Conservation (phyloP, 2,797 vertebrate genomes). For the Alcedo quadribrachys region DNA sequence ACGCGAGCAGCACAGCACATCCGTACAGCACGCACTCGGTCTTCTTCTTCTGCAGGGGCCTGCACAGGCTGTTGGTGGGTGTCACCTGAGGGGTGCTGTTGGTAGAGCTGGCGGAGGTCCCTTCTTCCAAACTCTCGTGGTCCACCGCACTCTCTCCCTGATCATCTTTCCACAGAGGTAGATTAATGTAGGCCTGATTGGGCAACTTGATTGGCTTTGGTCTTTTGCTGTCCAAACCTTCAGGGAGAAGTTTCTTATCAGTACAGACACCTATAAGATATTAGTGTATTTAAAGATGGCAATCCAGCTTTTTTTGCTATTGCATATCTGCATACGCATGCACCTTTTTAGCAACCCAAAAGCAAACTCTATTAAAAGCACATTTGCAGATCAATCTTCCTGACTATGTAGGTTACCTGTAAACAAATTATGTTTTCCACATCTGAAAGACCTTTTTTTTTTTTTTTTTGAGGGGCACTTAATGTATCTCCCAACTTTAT, state of each 20-base stretch:
- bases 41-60: constrained; percentile 78
- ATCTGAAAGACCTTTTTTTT: not conserved
- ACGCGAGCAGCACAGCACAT: constrained; percentile 87
- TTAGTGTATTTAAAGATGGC: not conserved
- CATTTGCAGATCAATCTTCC: not conserved
- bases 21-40: constrained; percentile 86
- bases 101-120: constrained; percentile 79
- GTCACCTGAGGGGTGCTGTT: constrained; percentile 85
- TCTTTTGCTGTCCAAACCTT: constrained; percentile 86
- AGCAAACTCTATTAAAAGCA: not conserved
- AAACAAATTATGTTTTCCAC: not conserved
- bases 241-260: constrained; percentile 80
- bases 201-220: constrained; percentile 92
- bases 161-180: constrained; percentile 93
- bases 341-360: not conserved
- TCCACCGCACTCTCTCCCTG: constrained; percentile 76
- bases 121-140: constrained; percentile 82
- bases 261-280: constrained; percentile 72
- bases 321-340: not conserved
- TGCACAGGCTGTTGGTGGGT: constrained; percentile 87
- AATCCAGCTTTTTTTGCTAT: not conserved
- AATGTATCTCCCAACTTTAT: not conserved
- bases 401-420: not conserved
- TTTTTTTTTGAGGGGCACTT: not conserved
- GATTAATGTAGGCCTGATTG: constrained; percentile 90